These are phyloP conservation scores for Hypena proboscidalis DNA, from an alignment of 2,888 invertebrate genomes.

Conservation along the genomic window DNA sequence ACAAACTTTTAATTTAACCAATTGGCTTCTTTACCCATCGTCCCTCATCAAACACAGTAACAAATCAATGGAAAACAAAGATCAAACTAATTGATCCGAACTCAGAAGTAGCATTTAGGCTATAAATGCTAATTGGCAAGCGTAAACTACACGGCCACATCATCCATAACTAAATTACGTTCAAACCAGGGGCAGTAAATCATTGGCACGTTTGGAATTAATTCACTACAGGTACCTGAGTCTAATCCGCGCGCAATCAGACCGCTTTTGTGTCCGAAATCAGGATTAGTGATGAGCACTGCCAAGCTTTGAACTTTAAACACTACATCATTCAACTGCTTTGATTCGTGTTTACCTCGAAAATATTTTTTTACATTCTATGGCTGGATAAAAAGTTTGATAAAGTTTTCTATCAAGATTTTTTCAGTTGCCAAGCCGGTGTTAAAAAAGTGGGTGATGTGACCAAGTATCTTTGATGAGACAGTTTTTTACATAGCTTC, in stretches of 20 bases:
- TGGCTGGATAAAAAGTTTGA: no score
- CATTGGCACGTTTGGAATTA: conserved; percentile 77
- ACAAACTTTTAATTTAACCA: neutral
- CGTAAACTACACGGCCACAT: conserved; percentile 62
- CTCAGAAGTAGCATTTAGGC: conserved; percentile 38
- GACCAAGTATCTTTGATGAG: no score
- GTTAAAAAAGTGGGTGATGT: no score
- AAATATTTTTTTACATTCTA: no score
- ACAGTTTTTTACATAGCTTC: no score
- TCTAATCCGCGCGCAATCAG: conserved; percentile 65
- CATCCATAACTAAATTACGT: conserved; percentile 69
- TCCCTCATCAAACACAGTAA: neutral
- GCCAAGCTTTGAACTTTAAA: neutral
- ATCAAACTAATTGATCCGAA: conserved; percentile 10
- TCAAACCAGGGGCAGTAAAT: conserved; percentile 67
- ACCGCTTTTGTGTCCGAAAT: conserved; percentile 60
- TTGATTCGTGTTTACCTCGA: no score
- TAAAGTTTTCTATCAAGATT: no score
- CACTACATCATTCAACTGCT: conserved; percentile 13
- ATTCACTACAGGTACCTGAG: conserved; percentile 67
- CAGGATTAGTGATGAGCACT: conserved; percentile 20
- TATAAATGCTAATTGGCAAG: conserved; percentile 61
- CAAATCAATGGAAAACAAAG: neutral
- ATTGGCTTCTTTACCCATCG: no score
- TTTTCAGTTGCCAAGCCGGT: no score